Conservation (phyloP, 2,888 invertebrate genomes). For the Thysanoteuthis rhombus region DNA sequence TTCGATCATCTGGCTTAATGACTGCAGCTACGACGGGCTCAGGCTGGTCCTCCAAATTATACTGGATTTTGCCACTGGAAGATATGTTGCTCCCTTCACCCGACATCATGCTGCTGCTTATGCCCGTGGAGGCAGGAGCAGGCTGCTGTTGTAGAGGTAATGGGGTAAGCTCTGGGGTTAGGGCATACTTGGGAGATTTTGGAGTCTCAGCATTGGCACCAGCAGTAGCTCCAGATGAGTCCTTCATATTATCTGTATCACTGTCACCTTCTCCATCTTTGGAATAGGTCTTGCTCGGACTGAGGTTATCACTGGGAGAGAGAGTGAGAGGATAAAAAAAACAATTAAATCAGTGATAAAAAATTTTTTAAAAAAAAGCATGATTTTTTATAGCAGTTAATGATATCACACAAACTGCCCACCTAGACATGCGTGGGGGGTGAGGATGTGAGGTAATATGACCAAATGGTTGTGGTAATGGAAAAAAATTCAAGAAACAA, state of each 20-base stretch:
- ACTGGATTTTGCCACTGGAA: constrained; percentile 44
- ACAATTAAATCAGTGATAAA: no score
- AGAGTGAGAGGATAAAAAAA: not conserved
- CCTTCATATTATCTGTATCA: constrained; percentile 19
- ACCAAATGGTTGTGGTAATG: no score
- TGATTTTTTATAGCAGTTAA: no score
- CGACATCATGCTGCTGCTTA: constrained; percentile 35
- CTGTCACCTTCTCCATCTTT: constrained; percentile 17
- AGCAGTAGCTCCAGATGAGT: constrained; percentile 34
- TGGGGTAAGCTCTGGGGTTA: constrained; percentile 18
- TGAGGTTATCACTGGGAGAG: not conserved
- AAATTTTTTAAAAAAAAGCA: no score
- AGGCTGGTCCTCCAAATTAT: constrained; percentile 46
- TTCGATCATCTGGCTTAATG: constrained; percentile 37
- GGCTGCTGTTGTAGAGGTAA: constrained; percentile 27
- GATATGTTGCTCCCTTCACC: constrained; percentile 38
- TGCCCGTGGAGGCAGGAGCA: not conserved
- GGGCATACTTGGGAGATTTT: constrained; percentile 35
- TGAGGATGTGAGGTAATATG: no score
- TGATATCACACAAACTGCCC: no score
- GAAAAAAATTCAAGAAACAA: no score
- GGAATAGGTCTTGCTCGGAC: not conserved
- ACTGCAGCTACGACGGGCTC: constrained; percentile 45
- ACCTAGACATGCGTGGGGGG: no score
- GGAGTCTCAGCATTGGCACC: constrained; percentile 33